These are phyloP conservation scores for Volucella inflata DNA, from an alignment of 2,888 invertebrate species.

Conservation along the genomic window DNA sequence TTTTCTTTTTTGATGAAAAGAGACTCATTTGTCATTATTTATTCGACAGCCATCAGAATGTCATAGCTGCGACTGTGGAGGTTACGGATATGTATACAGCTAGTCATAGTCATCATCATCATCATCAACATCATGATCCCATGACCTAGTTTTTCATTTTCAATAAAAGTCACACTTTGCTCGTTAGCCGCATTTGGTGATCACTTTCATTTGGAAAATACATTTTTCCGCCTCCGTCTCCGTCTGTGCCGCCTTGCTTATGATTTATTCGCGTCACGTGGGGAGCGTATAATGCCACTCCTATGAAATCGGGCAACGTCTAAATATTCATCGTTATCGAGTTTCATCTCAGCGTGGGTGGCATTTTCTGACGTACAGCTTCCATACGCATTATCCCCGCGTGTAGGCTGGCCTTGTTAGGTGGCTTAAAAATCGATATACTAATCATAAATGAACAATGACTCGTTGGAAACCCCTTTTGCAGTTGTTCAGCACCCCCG, in stretches of 20 bases:
- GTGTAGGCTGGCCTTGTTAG: not conserved
- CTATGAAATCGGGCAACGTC: conserved; percentile 19
- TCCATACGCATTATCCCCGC: not conserved
- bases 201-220: conserved; percentile 57
- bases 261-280: conserved; percentile 36
- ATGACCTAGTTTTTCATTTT: conserved; percentile 60
- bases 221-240: not conserved
- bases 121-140: conserved; percentile 48
- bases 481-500: conserved; percentile 2
- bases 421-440: conserved; percentile 40
- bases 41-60: conserved; percentile 70
- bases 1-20: conserved; percentile 56
- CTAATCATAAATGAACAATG: conserved; percentile 54
- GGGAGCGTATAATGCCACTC: conserved; percentile 25
- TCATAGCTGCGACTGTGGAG: conserved; percentile 44
- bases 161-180: conserved; percentile 68
- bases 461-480: conserved; percentile 29
- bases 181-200: conserved; percentile 63
- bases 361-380: conserved; percentile 2
- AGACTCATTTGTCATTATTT: conserved; percentile 75
- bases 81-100: conserved; percentile 39
- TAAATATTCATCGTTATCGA: conserved; percentile 34
- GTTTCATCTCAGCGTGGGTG: conserved; percentile 22
- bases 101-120: conserved; percentile 39
- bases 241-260: not conserved